These are phyloP conservation scores for Crax fasciolata DNA, from an alignment of 2,797 vertebrate genomes.

Conservation along the genomic window DNA sequence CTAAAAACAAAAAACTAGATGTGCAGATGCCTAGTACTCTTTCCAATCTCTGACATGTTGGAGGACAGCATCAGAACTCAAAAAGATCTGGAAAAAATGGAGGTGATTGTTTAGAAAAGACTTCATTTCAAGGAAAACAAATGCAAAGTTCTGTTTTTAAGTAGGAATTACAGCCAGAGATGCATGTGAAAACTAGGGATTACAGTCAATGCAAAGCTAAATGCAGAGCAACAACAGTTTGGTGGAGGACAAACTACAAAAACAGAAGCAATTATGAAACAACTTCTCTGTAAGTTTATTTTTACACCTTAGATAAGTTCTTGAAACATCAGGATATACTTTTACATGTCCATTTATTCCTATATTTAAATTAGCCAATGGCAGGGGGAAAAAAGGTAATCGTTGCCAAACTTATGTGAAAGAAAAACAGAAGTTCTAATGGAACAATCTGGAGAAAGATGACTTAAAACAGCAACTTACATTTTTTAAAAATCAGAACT, in stretches of 20 bases:
- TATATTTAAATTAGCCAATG: neutral
- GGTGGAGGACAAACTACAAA: neutral
- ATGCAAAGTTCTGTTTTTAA: neutral
- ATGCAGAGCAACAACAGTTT: neutral
- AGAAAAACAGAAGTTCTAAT: neutral
- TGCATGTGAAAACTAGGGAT: neutral
- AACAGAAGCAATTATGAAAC: neutral
- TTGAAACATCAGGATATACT: neutral
- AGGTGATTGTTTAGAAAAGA: neutral
- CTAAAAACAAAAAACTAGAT: neutral
- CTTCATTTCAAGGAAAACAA: neutral
- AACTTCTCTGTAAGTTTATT: too few relatives aligned
- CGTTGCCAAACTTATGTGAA: neutral
- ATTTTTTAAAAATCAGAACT: neutral
- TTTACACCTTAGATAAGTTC: too few relatives aligned
- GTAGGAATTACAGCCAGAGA: neutral
- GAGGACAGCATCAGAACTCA: neutral
- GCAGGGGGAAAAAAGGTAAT: neutral
- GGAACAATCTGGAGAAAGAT: neutral
- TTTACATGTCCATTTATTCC: neutral
- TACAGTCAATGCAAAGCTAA: neutral
- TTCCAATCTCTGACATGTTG: neutral
- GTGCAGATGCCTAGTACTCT: neutral
- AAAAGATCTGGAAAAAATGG: neutral
- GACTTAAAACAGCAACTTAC: neutral